phyloP scores from a whole-genome alignment of 2,888 invertebrate species.

The Podotricha telesiphe region DNA sequence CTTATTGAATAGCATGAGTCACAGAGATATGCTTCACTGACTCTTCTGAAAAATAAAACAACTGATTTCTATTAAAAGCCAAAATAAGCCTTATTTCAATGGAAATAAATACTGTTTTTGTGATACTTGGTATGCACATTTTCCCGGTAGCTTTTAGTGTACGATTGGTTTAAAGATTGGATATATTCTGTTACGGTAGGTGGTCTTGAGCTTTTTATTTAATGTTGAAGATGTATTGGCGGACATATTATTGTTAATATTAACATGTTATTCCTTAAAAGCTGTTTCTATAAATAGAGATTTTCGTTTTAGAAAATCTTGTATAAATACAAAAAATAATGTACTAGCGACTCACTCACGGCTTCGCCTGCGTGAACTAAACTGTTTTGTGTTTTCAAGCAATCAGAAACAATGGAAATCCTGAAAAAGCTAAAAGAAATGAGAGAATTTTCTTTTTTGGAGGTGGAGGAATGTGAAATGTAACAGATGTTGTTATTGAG shows the following conservation, averaged over 20 bases:
- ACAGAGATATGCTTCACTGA: conserved; percentile 68
- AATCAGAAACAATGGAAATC: no score
- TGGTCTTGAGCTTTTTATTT: conserved; percentile 62
- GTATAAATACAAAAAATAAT: no score
- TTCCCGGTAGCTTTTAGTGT: conserved; percentile 25
- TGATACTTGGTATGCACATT: neutral
- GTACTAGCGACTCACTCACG: no score
- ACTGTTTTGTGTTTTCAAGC: no score
- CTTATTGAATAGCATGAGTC: conserved; percentile 81
- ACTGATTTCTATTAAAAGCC: conserved; percentile 23
- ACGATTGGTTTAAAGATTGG: conserved; percentile 41
- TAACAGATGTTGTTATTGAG: no score
- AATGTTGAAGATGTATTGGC: conserved; percentile 68
- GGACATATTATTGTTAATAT: conserved; percentile 52
- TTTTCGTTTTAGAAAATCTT: no score
- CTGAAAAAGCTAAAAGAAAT: no score
- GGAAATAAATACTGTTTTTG: conserved; percentile 7
- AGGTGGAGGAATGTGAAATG: no score
- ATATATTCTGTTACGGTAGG: conserved; percentile 57
- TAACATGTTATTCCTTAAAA: conserved; percentile 20
- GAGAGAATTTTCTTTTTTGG: no score
- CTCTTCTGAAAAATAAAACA: conserved; percentile 61
- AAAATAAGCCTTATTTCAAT: conserved; percentile 23
- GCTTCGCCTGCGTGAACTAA: no score
- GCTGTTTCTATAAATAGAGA: neutral